phyloP scores from a whole-genome alignment of 1,140 invertebrate genomes.

The Rhopalosiphum maidis region DNA sequence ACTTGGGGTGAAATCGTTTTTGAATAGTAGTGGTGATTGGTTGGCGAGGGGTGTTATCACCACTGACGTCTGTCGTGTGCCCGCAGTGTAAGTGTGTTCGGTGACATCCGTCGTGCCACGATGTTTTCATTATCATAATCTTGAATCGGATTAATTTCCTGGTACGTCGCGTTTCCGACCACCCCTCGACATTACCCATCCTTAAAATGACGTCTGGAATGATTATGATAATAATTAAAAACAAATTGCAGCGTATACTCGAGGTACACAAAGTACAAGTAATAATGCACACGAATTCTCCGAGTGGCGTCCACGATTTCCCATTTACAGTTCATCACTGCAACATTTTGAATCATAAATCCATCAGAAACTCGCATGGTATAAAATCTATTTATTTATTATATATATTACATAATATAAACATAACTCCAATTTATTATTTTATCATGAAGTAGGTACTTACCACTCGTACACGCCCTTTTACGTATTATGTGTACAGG shows the following conservation, averaged over 20 bases:
- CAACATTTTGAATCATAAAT: not conserved
- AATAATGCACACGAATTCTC: not conserved
- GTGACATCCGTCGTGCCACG: slow-evolving; percentile 12
- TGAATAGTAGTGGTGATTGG: not conserved
- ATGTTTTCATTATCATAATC: slow-evolving; percentile 51
- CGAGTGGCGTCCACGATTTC: not conserved
- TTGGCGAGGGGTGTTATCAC: not conserved
- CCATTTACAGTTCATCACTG: not conserved
- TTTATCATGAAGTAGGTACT: no score
- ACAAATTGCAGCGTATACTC: not conserved
- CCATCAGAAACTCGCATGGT: not conserved
- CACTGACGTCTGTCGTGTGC: not conserved
- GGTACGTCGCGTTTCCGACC: not conserved
- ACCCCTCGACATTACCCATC: not conserved
- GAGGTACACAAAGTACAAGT: no score
- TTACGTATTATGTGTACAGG: not conserved
- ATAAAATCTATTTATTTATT: not conserved
- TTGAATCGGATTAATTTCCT: slow-evolving; percentile 40
- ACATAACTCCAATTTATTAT: no score
- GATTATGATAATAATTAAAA: not conserved
- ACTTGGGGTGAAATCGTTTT: slow-evolving; percentile 30
- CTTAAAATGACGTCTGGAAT: not conserved
- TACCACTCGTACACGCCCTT: not conserved
- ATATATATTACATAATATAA: no score
- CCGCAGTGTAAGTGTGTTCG: not conserved